Conservation (phyloP, 2,113 vertebrate species). For the Paedocypris sp. region DNA sequence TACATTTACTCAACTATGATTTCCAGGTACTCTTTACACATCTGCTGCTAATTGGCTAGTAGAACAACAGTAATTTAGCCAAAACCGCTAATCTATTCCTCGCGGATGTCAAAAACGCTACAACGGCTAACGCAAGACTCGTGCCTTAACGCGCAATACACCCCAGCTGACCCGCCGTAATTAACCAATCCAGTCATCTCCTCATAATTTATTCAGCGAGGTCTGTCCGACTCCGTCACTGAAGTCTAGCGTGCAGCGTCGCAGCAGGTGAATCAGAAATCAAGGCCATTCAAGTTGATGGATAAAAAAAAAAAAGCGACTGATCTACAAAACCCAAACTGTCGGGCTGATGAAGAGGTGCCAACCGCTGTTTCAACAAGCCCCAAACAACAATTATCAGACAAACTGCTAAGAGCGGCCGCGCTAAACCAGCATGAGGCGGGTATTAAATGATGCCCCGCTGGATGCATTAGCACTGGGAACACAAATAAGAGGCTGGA, state of each 20-base stretch:
- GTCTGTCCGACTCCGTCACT: neutral
- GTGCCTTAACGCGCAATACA: neutral
- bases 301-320: conserved; percentile 22
- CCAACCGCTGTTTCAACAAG: conserved; percentile 10
- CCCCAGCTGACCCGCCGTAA: neutral
- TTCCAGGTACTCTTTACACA: too few relatives aligned
- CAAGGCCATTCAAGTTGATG: conserved; percentile 19
- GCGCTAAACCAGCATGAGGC: conserved; percentile 22
- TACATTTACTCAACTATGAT: too few relatives aligned
- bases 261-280: neutral
- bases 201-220: neutral
- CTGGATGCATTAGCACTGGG: conserved; percentile 18
- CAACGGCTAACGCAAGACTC: neutral
- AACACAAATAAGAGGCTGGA: conserved; percentile 28
- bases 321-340: neutral
- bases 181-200: conserved; percentile 6
- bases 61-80: too few relatives aligned
- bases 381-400: conserved; percentile 26
- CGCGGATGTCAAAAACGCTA: neutral
- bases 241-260: neutral
- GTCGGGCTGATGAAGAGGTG: conserved; percentile 16
- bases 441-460: conserved; percentile 31
- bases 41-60: too few relatives aligned
- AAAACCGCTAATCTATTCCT: conserved; percentile 2
- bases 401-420: neutral